Base-by-base conservation (phyloP, 2,113 vertebrate species). In the Holacanthus passer region DNA sequence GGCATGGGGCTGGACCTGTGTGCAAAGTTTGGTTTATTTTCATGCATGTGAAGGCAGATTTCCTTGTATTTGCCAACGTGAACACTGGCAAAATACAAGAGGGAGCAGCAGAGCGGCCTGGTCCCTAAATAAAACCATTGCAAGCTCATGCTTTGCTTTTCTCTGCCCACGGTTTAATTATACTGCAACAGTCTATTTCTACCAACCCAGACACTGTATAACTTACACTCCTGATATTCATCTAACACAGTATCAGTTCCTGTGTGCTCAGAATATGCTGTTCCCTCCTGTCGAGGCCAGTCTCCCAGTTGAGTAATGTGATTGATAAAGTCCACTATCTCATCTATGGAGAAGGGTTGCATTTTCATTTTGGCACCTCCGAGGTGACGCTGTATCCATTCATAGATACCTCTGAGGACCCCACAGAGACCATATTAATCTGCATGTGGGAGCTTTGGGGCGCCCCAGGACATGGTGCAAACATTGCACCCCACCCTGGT, bases 361-460 rank as follows among this genome's bases (percentile, higher is more conserved):
- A 52, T 69, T 90, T 89, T 87, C 80, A 84, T 82, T 91, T 62
- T 89, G 74, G 83, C 77, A 86, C 66, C 69, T 59, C 14, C 1
- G 58, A 59, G 62, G 77, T 47, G 84, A 78, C 59, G 67, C 3
- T 4, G 32, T 70, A 76, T 80, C 67, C 56, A 73, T 64, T 88
- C 69, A 58, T 10, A 67, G 50, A 79, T 66, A 47, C 58, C 48
- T 66, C 59, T 7, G 73, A 70, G 73, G 47, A 73, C 32, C 20
- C 5, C 10, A 5, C 39, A 16, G 55, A 53, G 47, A 64, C 64
- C 76, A 14, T 8, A 48, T 81, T 64, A 65, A 43, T 77, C 45
- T 41, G 29, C n/a, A 14, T 41, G 56, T 20, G 13, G 24, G 64
- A 43, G 19, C 39, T 35, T 22, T 1, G 17, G 5, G 31, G 14